Evolutionary conservation across 2,797 vertebrate genomes (phyloP).

Genomic region (Microctenopoma lineatum): DNA sequence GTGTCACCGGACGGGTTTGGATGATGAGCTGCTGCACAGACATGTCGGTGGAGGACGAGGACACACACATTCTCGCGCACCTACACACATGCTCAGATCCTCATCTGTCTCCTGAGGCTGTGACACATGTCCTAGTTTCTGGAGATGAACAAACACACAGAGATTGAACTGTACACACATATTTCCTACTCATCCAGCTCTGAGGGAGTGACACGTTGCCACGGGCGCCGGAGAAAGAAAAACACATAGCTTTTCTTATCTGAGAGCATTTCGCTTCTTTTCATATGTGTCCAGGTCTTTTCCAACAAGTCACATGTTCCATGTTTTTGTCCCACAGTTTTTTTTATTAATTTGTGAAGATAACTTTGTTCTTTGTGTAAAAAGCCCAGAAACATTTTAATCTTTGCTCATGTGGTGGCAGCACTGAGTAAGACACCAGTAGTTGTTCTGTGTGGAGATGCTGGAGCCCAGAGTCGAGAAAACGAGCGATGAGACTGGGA

Average conservation of each 20-base stretch:
- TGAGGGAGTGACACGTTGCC: conserved; percentile 32
- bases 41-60: conserved; percentile 12
- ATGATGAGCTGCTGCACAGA: conserved; percentile 9
- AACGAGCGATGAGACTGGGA: no score
- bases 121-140: conserved; percentile 2
- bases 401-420: no score
- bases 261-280: no score
- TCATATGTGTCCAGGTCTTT: no score
- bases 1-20: conserved; percentile 30
- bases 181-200: conserved; percentile 15
- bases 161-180: conserved; percentile 5
- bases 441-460: no score
- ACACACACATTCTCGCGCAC: neutral
- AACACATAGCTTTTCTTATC: neutral
- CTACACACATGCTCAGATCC: neutral
- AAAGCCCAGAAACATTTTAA: no score
- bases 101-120: neutral
- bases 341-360: no score
- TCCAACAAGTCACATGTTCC: no score
- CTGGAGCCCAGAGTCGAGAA: no score
- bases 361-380: no score
- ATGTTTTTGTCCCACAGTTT: no score
- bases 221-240: neutral
- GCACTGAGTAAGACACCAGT: no score
- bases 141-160: conserved; percentile 12